Evolutionary conservation across 2,888 invertebrate species (phyloP).

Genomic region (Caprella mutica): DNA sequence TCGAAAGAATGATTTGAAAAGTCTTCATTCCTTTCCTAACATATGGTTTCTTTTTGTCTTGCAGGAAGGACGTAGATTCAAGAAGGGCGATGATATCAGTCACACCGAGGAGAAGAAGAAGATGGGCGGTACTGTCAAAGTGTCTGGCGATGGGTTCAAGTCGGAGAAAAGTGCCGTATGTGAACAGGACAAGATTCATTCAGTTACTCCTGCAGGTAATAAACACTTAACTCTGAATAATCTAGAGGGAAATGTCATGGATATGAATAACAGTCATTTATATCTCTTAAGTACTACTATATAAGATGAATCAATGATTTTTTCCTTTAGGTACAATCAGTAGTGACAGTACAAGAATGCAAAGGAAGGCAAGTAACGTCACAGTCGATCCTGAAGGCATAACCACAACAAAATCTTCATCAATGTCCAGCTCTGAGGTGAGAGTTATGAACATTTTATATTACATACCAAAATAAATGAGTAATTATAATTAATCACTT

Average conservation of each 20-base stretch:
- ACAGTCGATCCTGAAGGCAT: conserved; percentile 64
- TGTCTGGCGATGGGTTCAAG: conserved; percentile 74
- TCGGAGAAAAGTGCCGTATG: conserved; percentile 58
- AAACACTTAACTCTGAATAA: too few relatives aligned
- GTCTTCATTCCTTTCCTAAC: neutral
- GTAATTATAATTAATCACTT: neutral
- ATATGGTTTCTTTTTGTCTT: conserved; percentile 36
- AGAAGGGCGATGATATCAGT: conserved; percentile 62
- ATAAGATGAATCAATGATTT: conserved; percentile 64
- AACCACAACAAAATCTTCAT: conserved; percentile 43
- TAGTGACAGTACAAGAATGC: conserved; percentile 25
- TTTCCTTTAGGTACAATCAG: conserved; percentile 47
- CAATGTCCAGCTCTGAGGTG: conserved; percentile 31
- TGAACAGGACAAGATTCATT: conserved; percentile 66
- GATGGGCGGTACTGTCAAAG: conserved; percentile 68
- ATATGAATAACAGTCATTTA: conserved; percentile 54
- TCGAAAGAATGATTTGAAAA: too few relatives aligned
- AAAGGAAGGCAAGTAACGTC: conserved; percentile 39
- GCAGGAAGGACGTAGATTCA: conserved; percentile 71
- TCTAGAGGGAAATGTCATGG: too few relatives aligned
- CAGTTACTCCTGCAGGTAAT: conserved; percentile 56
- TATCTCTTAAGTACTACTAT: conserved; percentile 59
- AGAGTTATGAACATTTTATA: neutral
- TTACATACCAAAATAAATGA: neutral
- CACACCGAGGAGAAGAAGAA: conserved; percentile 77